Conservation (phyloP, 2,797 vertebrate species). For the Gymnothorax reevesii region DNA sequence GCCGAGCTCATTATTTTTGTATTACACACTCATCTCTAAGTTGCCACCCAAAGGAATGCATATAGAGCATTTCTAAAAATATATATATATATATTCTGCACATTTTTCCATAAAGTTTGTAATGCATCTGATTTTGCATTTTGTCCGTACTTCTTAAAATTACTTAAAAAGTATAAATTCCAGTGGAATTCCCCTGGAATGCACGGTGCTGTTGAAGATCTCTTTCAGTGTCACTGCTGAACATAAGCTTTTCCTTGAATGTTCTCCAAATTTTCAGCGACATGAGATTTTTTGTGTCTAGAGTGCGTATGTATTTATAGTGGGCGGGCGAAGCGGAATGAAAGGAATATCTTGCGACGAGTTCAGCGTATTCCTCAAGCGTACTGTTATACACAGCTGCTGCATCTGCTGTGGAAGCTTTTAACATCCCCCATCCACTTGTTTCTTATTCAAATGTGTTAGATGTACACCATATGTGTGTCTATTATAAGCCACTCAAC, state of each 20-base stretch:
- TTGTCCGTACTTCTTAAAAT: too few relatives aligned
- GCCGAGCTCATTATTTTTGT: background rate
- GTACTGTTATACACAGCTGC: background rate
- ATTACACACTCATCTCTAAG: background rate
- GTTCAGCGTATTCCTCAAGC: background rate
- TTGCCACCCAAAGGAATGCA: background rate
- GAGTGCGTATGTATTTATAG: background rate
- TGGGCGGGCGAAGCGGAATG: background rate
- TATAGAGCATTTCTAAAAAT: background rate
- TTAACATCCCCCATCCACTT: background rate
- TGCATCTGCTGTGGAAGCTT: background rate
- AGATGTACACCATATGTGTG: background rate
- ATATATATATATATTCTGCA: background rate
- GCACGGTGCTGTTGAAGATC: background rate
- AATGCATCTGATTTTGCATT: too few relatives aligned
- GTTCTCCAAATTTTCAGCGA: background rate
- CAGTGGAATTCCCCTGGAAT: background rate
- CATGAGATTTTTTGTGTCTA: background rate
- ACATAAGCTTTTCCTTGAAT: background rate
- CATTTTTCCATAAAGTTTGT: background rate
- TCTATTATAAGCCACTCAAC: background rate
- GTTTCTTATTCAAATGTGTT: background rate
- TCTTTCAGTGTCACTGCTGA: background rate
- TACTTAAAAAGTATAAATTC: too few relatives aligned
- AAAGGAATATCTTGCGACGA: background rate